Conservation (phyloP, 2,113 vertebrate genomes). For the Coreoperca whiteheadi region DNA sequence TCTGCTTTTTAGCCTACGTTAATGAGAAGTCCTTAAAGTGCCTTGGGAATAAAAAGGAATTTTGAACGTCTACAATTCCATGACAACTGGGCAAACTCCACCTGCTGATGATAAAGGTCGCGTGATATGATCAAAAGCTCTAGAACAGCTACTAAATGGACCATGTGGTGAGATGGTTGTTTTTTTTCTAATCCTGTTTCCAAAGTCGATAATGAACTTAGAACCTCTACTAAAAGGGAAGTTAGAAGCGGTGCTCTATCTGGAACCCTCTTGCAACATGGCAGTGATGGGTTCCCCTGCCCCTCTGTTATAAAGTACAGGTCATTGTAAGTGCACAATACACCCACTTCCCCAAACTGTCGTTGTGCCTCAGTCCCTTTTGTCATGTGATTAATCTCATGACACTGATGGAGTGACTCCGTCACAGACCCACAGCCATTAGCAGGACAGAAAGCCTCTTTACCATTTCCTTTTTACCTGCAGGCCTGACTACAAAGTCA, state of each 20-base stretch:
- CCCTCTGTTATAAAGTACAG: not conserved
- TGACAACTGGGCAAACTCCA: not conserved
- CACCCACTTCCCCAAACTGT: not conserved
- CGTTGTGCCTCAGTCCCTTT: constrained; percentile 2
- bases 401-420: constrained; percentile 29
- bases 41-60: not conserved
- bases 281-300: not conserved
- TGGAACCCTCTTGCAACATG: not conserved
- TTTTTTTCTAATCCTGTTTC: not conserved
- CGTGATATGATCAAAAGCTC: not conserved
- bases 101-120: not conserved
- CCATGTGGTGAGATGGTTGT: not conserved
- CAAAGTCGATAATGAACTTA: not conserved
- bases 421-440: constrained; percentile 4
- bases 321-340: not conserved
- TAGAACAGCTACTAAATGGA: not conserved
- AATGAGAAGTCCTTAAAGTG: not conserved
- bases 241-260: not conserved
- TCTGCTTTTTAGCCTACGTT: not conserved
- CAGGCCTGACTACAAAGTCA: constrained; percentile 1
- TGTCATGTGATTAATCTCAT: constrained; percentile 34
- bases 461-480: not conserved
- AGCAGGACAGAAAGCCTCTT: constrained; percentile 19
- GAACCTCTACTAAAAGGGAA: not conserved
- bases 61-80: not conserved